These are phyloP conservation scores for Scaptodrosophila latifasciaeformis DNA, from an alignment of 2,888 invertebrate species.

Conservation along the genomic window DNA sequence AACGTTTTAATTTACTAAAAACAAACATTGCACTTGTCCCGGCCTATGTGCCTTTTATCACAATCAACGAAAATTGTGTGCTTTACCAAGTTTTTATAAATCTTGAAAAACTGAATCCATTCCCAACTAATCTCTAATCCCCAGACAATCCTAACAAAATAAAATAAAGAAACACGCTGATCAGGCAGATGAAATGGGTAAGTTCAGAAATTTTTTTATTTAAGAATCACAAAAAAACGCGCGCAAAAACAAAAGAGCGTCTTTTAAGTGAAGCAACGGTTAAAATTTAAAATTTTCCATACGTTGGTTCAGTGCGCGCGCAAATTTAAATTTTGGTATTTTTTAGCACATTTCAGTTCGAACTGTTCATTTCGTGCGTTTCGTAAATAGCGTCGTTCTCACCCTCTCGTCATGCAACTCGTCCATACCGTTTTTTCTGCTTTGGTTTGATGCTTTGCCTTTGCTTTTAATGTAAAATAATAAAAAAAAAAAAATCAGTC, in stretches of 20 bases:
- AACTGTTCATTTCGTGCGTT: constrained; percentile 30
- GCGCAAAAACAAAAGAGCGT: too few species aligned
- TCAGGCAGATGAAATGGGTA: too few species aligned
- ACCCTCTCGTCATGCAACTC: too few species aligned
- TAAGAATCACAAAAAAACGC: too few species aligned
- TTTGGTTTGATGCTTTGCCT: constrained; percentile 19
- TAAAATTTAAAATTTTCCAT: not conserved
- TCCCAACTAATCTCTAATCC: too few species aligned
- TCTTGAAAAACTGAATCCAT: not conserved
- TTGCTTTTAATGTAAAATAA: constrained; percentile 46
- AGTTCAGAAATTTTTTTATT: too few species aligned
- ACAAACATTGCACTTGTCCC: constrained; percentile 82
- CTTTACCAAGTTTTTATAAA: not conserved
- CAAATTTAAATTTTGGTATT: constrained; percentile 27
- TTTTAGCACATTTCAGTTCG: constrained; percentile 19
- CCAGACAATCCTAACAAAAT: too few species aligned
- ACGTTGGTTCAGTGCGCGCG: constrained; percentile 2
- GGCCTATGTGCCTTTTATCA: constrained; percentile 77
- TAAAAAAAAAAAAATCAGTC: constrained; percentile 39
- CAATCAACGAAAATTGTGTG: constrained; percentile 22
- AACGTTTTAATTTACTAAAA: constrained; percentile 70
- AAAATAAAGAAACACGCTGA: too few species aligned
- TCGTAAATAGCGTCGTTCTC: not conserved
- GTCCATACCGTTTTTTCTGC: too few species aligned
- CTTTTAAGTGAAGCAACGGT: too few species aligned